Evolutionary conservation across 2,888 invertebrate species (phyloP).

Genomic region (Synanthedon andrenaeformis): DNA sequence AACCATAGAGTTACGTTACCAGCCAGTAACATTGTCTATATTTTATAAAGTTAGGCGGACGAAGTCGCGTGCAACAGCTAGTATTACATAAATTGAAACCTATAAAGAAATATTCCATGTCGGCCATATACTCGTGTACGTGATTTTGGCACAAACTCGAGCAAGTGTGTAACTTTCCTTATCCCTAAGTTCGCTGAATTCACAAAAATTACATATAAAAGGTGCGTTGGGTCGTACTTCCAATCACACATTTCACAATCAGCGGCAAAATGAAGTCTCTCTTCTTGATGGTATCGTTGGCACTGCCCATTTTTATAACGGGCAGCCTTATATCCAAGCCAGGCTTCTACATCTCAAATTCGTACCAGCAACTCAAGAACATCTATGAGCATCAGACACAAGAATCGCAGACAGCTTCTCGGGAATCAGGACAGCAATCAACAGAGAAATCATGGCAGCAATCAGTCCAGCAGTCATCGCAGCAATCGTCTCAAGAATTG

Average conservation of each 20-base stretch:
- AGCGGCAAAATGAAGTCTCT: constrained; percentile 47
- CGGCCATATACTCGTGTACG: no score
- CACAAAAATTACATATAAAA: neutral
- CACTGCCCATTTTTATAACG: constrained; percentile 34
- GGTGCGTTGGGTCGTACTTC: neutral
- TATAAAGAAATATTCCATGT: no score
- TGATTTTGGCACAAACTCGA: no score
- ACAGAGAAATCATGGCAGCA: neutral
- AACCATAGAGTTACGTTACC: no score
- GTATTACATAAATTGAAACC: no score
- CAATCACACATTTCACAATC: no score
- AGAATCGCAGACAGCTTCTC: neutral
- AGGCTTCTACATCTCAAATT: constrained; percentile 19
- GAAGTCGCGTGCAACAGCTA: no score
- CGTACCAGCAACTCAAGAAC: constrained; percentile 20
- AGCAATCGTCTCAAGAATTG: no score
- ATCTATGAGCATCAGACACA: neutral
- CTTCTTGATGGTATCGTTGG: constrained; percentile 42
- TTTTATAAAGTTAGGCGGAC: no score
- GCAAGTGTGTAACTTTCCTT: no score
- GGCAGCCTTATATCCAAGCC: constrained; percentile 38
- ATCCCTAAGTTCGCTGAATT: neutral
- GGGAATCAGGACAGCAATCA: neutral
- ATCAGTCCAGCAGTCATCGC: neutral
- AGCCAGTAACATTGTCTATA: no score